A percentile compares a stretch with the other conserved stretches of the same genome.
phyloP scores from a whole-genome alignment of 1,140 invertebrate genomes.

The Trichonephila inaurata region DNA sequence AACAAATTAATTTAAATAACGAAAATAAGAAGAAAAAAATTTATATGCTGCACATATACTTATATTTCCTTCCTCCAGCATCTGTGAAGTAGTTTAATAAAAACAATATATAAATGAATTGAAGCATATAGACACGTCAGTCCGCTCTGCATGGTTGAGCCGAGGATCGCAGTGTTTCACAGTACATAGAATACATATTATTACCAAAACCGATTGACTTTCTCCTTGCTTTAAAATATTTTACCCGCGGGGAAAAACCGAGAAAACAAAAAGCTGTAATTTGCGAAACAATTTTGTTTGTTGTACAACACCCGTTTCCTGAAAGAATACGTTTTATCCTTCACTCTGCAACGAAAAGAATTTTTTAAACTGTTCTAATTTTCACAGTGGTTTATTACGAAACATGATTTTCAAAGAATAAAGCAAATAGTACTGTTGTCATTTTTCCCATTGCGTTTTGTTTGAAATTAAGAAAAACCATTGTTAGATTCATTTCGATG shows the following conservation, averaged over 20 bases:
- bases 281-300: slow-evolving; percentile 30
- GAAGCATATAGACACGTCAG: slow-evolving; percentile 10
- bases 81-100: background rate
- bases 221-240: slow-evolving; percentile 15
- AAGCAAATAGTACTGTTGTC: background rate
- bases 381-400: slow-evolving; percentile 11
- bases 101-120: background rate
- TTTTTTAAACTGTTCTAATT: slow-evolving; percentile 34
- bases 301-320: background rate
- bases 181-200: background rate
- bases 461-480: background rate
- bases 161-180: background rate
- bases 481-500: background rate
- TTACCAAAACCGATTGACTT: background rate
- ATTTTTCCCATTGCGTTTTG: background rate
- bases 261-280: background rate
- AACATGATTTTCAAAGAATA: background rate
- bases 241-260: background rate
- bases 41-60: background rate
- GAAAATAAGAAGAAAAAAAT: background rate
- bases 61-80: background rate
- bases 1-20: background rate
- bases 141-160: background rate
- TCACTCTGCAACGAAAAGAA: background rate
- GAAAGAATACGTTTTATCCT: slow-evolving; percentile 4